Evolutionary conservation across 2,113 vertebrate species (phyloP), one percentile per base, ranked within the genome.

Genomic region (Dicerorhinus sumatrensis): DNA sequence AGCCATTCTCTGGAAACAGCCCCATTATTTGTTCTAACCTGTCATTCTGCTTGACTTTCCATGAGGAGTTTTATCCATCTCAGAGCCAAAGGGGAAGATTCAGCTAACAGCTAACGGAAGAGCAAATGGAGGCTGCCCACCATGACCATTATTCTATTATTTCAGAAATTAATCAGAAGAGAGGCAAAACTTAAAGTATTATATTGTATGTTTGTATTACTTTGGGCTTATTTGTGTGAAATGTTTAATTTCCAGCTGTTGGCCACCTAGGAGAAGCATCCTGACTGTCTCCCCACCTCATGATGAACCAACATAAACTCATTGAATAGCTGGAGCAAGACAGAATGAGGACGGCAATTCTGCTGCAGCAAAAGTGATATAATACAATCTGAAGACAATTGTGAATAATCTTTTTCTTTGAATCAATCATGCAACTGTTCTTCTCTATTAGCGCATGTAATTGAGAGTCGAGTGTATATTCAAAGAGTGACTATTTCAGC

Each of bases 391-490:
- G 91, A 86, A 94, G 85, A 97, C 93, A 94, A 93, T 72, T 92
- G 69, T 91, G 93, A 98, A 90, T 95, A 89, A 92, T 91, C 54
- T 98, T 54, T 90, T 94, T 95, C 90, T 92, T 83, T 87, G 62
- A 96, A 92, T 96, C 90, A 96, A 58, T 94, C 96, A 94, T 60
- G 51, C 48, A 77, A 86, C 60, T 91, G 88, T 98, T 98, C 81
- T 82, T 62, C 91, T 97, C 94, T 98, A 80, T 95, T 98, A 97
- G 77, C 6, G 0, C 94, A 97, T 94, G 80, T 96, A 98, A 98
- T 96, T 97, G 89, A 94, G 88, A 88, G 60, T 79, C 1, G 7
- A 89, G 83, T 83, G n/a, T 93, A 72, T 89, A 83, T 95, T 48
- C 63, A 83, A 79, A 95, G 81, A 94, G 20, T 93, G 56, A 97